Evolutionary conservation across 2,888 invertebrate species (phyloP).

Genomic region (Dinocampus coccinellae): DNA sequence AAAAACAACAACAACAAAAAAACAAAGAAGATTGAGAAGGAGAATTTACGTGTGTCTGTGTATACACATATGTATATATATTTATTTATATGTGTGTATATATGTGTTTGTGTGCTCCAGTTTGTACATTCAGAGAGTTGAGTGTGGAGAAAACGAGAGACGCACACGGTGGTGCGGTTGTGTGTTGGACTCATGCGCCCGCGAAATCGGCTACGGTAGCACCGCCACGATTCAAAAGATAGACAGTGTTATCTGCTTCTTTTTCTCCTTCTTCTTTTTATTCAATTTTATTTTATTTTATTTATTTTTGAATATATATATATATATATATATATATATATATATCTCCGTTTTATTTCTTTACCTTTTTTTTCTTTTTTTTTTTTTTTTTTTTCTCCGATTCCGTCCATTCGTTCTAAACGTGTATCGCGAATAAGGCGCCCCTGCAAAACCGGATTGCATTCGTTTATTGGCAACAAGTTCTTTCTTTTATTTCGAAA

Average conservation of each 20-base stretch:
- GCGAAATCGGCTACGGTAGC: slow-evolving; percentile 28
- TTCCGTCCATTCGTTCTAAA: slow-evolving; percentile 38
- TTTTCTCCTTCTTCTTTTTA: slow-evolving; percentile 6
- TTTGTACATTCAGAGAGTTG: slow-evolving; percentile 22
- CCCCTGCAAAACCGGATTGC: slow-evolving; percentile 28
- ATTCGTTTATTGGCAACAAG: slow-evolving; percentile 16
- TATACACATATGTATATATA: too few species aligned
- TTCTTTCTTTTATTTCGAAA: slow-evolving; percentile 5
- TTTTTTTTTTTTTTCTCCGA: slow-evolving; percentile 17
- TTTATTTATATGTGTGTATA: too few species aligned
- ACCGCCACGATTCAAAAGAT: slow-evolving; percentile 15
- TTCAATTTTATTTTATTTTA: slow-evolving; percentile 9
- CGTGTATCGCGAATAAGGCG: slow-evolving; percentile 34
- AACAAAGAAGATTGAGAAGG: not conserved
- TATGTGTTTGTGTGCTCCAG: slow-evolving; percentile 15
- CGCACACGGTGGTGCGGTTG: slow-evolving; percentile 20
- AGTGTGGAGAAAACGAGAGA: slow-evolving; percentile 19
- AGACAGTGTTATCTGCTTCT: not conserved
- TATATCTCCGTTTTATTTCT: slow-evolving; percentile 17
- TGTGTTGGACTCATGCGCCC: slow-evolving; percentile 21
- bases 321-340: too few species aligned
- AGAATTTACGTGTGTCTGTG: too few species aligned
- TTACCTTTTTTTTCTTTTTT: slow-evolving; percentile 10
- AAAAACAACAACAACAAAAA: not conserved
- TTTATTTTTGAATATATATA: too few species aligned